phyloP scores from a whole-genome alignment of 2,797 vertebrate species.

The Acanthurus leucopareius region DNA sequence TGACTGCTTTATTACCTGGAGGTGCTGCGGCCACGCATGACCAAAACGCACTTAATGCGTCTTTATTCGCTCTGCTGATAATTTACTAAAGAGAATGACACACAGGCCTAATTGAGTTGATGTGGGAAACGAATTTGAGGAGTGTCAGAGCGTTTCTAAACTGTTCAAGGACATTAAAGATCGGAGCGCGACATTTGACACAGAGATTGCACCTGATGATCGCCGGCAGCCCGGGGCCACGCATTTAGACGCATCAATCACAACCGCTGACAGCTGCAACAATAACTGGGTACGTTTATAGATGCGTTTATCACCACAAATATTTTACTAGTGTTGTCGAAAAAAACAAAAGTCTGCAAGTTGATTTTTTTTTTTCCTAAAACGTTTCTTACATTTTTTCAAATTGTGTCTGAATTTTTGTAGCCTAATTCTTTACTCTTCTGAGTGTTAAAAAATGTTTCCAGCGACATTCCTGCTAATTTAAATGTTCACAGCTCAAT shows the following conservation, averaged over 20 bases:
- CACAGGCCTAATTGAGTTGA: constrained; percentile 89
- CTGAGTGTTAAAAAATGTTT: not conserved
- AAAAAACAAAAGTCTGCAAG: not conserved
- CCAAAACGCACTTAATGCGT: constrained; percentile 74
- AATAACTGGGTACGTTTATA: constrained; percentile 68
- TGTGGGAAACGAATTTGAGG: constrained; percentile 94
- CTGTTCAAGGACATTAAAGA: constrained; percentile 93
- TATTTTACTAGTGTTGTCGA: constrained; percentile 11
- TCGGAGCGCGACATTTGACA: constrained; percentile 91
- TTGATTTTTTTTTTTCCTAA: too few relatives aligned
- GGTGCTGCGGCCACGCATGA: constrained; percentile 50
- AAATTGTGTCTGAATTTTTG: not conserved
- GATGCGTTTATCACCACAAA: constrained; percentile 33
- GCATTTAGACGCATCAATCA: constrained; percentile 89
- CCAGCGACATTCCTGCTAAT: not conserved
- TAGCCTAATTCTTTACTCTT: not conserved
- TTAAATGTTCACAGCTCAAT: not conserved
- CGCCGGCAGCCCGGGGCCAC: constrained; percentile 73
- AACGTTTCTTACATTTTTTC: too few relatives aligned
- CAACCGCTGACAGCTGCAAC: constrained; percentile 78
- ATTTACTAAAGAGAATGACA: constrained; percentile 79
- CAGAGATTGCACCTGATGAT: constrained; percentile 89
- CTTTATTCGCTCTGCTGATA: constrained; percentile 85
- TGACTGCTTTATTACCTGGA: constrained; percentile 40
- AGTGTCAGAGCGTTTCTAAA: constrained; percentile 94